A percentile compares a stretch with the other conserved stretches of the same genome.
Conservation (phyloP, 2,888 invertebrate genomes). For the Lepidochrysops patricia region DNA sequence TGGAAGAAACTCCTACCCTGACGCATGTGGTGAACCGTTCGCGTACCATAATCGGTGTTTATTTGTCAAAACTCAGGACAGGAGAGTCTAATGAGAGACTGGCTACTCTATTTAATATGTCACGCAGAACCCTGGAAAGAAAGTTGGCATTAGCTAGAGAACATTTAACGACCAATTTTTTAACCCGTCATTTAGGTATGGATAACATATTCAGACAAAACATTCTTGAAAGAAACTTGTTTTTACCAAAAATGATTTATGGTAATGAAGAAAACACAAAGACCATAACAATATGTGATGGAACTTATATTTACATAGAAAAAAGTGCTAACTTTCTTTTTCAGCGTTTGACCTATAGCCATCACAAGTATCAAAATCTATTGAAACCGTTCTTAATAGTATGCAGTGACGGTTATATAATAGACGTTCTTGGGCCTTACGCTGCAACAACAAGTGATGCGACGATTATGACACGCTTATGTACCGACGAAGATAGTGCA, state of each 20-base stretch:
- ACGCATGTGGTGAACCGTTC: neutral
- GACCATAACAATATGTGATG: neutral
- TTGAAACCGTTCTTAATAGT: neutral
- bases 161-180: constrained; percentile 13
- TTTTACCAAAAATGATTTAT: constrained; percentile 19
- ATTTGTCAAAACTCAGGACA: constrained; percentile 17
- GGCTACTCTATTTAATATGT: constrained; percentile 15
- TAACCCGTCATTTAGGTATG: constrained; percentile 19
- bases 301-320: neutral
- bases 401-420: neutral
- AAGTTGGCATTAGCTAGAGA: constrained; percentile 17
- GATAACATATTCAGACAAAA: constrained; percentile 18
- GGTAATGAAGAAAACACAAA: constrained; percentile 12
- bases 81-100: constrained; percentile 19
- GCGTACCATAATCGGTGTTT: constrained; percentile 9
- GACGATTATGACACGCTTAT: neutral
- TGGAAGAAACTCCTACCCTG: constrained; percentile 12
- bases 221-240: constrained; percentile 19
- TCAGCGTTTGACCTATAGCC: neutral
- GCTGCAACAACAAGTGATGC: neutral
- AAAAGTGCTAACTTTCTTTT: neutral
- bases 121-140: constrained; percentile 16
- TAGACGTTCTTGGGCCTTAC: neutral
- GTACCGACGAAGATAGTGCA: no score
- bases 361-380: neutral